phyloP scores from a whole-genome alignment of 2,113 vertebrate species.

The Megaleporinus macrocephalus region DNA sequence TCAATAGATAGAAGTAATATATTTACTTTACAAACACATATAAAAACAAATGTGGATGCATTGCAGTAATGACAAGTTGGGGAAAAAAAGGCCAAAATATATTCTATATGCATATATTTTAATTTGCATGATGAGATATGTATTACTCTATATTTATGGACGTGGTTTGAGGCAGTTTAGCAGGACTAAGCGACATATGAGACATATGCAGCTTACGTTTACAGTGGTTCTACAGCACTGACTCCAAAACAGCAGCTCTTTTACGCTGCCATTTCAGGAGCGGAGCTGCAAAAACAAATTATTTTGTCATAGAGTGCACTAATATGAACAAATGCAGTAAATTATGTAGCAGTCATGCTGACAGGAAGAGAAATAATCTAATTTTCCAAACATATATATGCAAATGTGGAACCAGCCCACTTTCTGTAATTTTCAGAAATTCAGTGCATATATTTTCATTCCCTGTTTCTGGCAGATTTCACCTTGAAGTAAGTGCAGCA shows the following conservation, averaged over 20 bases:
- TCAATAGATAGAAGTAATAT: too few relatives aligned
- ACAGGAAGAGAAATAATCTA: neutral
- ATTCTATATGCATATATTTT: too few relatives aligned
- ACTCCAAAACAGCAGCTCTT: slow-evolving; percentile 39
- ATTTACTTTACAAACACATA: too few relatives aligned
- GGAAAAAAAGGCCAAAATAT: too few relatives aligned
- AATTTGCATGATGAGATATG: too few relatives aligned
- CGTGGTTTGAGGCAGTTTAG: too few relatives aligned
- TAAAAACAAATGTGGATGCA: too few relatives aligned
- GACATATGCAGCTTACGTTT: neutral
- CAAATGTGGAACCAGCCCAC: neutral
- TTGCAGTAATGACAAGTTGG: too few relatives aligned
- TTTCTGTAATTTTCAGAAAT: neutral
- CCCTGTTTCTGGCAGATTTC: neutral
- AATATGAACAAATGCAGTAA: neutral
- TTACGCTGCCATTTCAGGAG: slow-evolving; percentile 29
- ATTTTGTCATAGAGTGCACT: neutral
- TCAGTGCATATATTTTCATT: neutral
- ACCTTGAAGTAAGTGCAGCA: neutral
- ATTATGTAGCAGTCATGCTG: neutral
- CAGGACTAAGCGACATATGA: too few relatives aligned
- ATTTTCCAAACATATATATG: neutral
- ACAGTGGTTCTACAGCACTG: slow-evolving; percentile 38
- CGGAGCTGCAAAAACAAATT: slow-evolving; percentile 10
- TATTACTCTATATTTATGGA: too few relatives aligned